Conservation (phyloP, 2,888 invertebrate species). For the Lingula anatina region DNA sequence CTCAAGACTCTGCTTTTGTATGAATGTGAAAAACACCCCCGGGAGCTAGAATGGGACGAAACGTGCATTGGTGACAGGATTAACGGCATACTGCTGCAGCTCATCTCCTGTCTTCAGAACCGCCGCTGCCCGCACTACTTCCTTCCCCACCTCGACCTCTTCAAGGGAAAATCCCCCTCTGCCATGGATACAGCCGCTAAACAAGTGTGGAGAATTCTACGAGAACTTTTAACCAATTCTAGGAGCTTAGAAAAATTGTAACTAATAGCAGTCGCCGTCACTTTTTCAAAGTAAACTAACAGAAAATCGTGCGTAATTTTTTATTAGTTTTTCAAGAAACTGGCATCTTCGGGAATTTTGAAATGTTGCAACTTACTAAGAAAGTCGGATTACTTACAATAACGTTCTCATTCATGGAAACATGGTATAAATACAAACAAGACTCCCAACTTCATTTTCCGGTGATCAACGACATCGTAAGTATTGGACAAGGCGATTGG, state of each 20-base stretch:
- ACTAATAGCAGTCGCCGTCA: too few relatives aligned
- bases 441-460: too few relatives aligned
- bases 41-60: constrained; percentile 92
- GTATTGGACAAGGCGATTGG: too few relatives aligned
- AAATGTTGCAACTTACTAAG: too few relatives aligned
- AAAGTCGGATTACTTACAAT: too few relatives aligned
- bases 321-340: too few relatives aligned
- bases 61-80: constrained; percentile 81
- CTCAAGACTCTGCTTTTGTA: constrained; percentile 76
- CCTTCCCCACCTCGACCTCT: constrained; percentile 84
- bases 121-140: constrained; percentile 93
- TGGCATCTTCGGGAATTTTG: too few relatives aligned
- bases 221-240: constrained; percentile 86
- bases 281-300: too few relatives aligned
- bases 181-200: constrained; percentile 84
- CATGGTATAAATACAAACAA: too few relatives aligned
- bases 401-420: too few relatives aligned
- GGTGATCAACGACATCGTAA: too few relatives aligned
- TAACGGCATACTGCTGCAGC: constrained; percentile 87
- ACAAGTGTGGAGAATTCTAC: constrained; percentile 84
- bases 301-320: too few relatives aligned
- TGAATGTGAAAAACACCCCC: constrained; percentile 94
- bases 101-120: constrained; percentile 94
- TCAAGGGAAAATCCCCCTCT: constrained; percentile 84
- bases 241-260: constrained; percentile 86